A percentile compares a stretch with the other conserved stretches of the same genome.
These are phyloP conservation scores for Pogonocichla stellata DNA, from an alignment of 2,113 vertebrate species.

Conservation along the genomic window DNA sequence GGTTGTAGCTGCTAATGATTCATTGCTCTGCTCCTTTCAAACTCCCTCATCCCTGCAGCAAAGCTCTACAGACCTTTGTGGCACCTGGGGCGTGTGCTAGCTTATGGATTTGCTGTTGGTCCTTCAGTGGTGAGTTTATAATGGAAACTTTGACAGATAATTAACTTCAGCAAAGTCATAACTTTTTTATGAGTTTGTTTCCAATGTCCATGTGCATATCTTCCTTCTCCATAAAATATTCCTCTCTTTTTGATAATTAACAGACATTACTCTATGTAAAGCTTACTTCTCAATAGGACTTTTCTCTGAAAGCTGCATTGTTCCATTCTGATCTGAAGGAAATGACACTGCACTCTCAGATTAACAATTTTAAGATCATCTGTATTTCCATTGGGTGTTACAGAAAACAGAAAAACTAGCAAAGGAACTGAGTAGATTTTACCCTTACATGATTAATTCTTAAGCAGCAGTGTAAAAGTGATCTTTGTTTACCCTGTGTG, in stretches of 20 bases:
- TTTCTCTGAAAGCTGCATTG: background rate
- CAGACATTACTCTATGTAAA: background rate
- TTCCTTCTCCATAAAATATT: background rate
- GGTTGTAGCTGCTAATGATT: background rate
- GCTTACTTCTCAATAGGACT: background rate
- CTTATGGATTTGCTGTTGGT: background rate
- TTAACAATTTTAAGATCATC: background rate
- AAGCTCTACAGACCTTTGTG: background rate
- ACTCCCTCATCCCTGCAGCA: background rate
- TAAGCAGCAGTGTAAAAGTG: background rate
- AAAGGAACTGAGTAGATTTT: background rate
- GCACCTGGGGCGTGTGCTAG: background rate
- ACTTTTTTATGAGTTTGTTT: slow-evolving; percentile 14
- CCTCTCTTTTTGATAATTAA: slow-evolving; percentile 18
- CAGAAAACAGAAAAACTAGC: background rate
- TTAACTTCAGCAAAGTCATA: background rate
- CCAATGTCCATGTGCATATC: background rate
- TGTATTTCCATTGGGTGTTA: background rate
- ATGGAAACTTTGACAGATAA: slow-evolving; percentile 6
- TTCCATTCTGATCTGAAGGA: slow-evolving; percentile 9
- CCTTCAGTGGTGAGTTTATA: background rate
- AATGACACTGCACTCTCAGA: background rate
- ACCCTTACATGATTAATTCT: background rate
- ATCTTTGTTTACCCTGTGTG: background rate
- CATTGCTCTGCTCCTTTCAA: background rate